These are phyloP conservation scores for Plestiodon gilberti DNA, from an alignment of 2,113 vertebrate genomes.

Conservation along the genomic window DNA sequence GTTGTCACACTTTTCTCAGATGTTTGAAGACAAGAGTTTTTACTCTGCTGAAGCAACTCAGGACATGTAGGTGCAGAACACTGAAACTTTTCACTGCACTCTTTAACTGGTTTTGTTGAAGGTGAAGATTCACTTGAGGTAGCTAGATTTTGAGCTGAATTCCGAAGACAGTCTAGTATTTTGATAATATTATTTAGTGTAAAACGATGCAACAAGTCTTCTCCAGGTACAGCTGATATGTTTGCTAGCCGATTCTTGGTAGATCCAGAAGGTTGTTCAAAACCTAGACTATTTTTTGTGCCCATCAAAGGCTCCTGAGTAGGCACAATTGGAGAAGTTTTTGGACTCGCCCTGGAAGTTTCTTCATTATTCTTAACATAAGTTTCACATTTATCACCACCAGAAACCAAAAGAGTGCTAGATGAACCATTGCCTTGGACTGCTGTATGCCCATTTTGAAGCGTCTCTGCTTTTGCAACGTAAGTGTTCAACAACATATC, in stretches of 20 bases:
- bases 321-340: background rate
- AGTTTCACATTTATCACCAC: conserved; percentile 31
- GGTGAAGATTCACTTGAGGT: background rate
- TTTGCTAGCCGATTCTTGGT: conserved; percentile 6
- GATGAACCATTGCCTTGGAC: conserved; percentile 46
- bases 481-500: background rate
- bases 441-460: conserved; percentile 22
- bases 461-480: conserved; percentile 9
- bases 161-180: conserved; percentile 46
- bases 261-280: conserved; percentile 28
- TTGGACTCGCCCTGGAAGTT: background rate
- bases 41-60: background rate
- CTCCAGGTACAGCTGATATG: background rate
- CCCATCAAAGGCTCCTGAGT: conserved; percentile 13
- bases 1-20: background rate
- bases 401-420: background rate
- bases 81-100: background rate
- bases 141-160: conserved; percentile 24
- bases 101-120: conserved; percentile 19
- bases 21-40: background rate
- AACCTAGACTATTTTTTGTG: background rate
- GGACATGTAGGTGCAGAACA: background rate
- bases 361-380: conserved; percentile 8
- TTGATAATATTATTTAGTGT: conserved; percentile 55
- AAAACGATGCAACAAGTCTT: conserved; percentile 53